Evolutionary conservation across 2,888 invertebrate species (phyloP).

Genomic region (Rutpela maculata): DNA sequence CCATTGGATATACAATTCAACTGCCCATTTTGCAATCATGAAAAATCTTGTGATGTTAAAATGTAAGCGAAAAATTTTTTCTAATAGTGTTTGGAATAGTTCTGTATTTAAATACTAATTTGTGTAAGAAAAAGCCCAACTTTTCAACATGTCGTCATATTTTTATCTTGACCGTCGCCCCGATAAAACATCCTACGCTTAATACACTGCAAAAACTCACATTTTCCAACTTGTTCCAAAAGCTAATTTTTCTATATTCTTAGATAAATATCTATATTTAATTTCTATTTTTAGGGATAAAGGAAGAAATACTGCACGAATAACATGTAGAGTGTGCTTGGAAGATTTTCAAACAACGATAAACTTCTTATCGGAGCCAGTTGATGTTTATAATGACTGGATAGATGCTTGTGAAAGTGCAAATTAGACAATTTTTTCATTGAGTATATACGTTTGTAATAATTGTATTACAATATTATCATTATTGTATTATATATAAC

Average conservation of each 20-base stretch:
- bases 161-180: too few species aligned
- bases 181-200: too few species aligned
- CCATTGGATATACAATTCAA: constrained; percentile 97
- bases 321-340: constrained; percentile 95
- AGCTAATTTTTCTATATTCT: constrained; percentile 17
- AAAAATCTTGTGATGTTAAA: constrained; percentile 99
- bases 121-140: too few species aligned
- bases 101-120: too few species aligned
- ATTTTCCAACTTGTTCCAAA: too few species aligned
- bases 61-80: constrained; percentile 89
- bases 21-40: constrained; percentile 99
- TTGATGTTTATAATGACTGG: constrained; percentile 99
- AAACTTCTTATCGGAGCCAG: constrained; percentile 96
- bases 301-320: constrained; percentile 93
- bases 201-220: too few species aligned
- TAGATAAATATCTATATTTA: constrained; percentile 17
- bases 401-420: constrained; percentile 99
- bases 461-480: not conserved
- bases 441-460: not conserved
- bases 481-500: not conserved
- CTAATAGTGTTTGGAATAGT: too few species aligned
- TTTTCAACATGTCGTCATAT: too few species aligned
- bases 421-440: constrained; percentile 76
- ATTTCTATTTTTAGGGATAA: constrained; percentile 87
- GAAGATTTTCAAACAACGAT: constrained; percentile 98